A percentile compares a stretch with the other conserved stretches of the same genome.
These are phyloP conservation scores for Vanessa cardui DNA, from an alignment of 2,888 invertebrate genomes.

Conservation along the genomic window DNA sequence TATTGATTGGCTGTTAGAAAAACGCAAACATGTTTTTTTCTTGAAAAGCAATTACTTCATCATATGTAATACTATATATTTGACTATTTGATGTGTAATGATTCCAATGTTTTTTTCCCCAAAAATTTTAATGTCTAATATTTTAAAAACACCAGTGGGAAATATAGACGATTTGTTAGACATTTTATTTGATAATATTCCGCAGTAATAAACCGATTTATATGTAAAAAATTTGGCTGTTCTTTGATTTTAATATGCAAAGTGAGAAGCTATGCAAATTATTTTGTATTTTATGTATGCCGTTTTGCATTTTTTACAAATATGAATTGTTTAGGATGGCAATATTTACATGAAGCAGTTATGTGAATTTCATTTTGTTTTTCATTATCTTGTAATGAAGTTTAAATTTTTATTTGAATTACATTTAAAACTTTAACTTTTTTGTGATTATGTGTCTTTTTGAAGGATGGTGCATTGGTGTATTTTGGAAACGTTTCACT, in stretches of 20 bases:
- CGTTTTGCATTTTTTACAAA: conserved; percentile 23
- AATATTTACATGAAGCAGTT: not conserved
- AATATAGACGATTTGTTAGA: conserved; percentile 20
- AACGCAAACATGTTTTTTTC: too few species aligned
- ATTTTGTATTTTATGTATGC: conserved; percentile 27
- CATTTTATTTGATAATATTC: conserved; percentile 23
- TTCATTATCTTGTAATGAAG: not conserved
- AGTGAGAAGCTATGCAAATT: conserved; percentile 31
- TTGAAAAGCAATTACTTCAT: too few species aligned
- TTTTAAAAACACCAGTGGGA: conserved; percentile 19
- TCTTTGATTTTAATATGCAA: conserved; percentile 26
- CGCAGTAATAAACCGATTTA: conserved; percentile 33
- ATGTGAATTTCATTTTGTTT: not conserved
- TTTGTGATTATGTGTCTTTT: too few species aligned
- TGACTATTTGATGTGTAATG: too few species aligned
- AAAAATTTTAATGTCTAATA: not conserved
- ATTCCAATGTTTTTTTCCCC: too few species aligned
- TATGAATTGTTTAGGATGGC: not conserved
- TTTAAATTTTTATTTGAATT: too few species aligned
- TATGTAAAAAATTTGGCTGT: conserved; percentile 25
- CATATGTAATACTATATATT: too few species aligned
- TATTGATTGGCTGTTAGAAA: too few species aligned
- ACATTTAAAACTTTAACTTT: too few species aligned
- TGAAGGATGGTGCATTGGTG: too few species aligned
- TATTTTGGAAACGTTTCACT: too few species aligned